Evolutionary conservation across 2,797 vertebrate genomes (phyloP), one percentile per base, ranked within the genome.

Genomic region (Clarias laeviceps): DNA sequence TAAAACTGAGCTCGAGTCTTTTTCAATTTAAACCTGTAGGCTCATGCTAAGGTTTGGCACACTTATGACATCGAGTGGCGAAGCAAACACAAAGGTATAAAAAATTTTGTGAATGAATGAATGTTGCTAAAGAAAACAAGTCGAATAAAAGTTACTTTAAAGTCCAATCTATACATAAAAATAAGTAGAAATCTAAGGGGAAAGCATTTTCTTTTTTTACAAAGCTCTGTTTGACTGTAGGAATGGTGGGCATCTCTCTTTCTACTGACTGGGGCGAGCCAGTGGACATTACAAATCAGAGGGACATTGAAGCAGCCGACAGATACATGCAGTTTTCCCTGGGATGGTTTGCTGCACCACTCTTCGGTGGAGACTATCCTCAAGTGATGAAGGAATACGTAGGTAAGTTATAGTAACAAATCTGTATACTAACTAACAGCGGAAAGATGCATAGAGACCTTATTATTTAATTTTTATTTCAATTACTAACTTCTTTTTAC

Each of bases 351-450:
- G 97, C 97, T 68, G 96, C 96, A 7, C 97, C 97, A 0, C 92
- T 99, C 89, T 98, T 95, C 85, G 94, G 93, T 5, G 97, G 97
- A 85, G 97, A 99, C 93, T 98, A 98, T 88, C 97, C 97, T 1
- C 96, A 97, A 90, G 94, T 95, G 37, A 98, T 98, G 97, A 98
- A 98, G 88, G 96, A 97, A 61, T 96, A 94, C 1, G 88, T 98
- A 29, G 96, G 97, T 95, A 94, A 91, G 96, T 90, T 59, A 22
- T 17, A 32, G 8, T n/a, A 37, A 61, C 32, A n/a, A 12, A 79
- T n/a, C 34, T n/a, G 37, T 77, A 15, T 80, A 80, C 64, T 29
- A 12, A 50, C n/a, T 29, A 66, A 50, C 9, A 65, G 9, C 27
- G 14, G 37, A 3, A 29, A 50, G 6, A 45, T 5, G 24, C 4